Evolutionary conservation across 2,888 invertebrate species (phyloP), one percentile per base, ranked within the genome.

Genomic region (Pemphredon lugubris): DNA sequence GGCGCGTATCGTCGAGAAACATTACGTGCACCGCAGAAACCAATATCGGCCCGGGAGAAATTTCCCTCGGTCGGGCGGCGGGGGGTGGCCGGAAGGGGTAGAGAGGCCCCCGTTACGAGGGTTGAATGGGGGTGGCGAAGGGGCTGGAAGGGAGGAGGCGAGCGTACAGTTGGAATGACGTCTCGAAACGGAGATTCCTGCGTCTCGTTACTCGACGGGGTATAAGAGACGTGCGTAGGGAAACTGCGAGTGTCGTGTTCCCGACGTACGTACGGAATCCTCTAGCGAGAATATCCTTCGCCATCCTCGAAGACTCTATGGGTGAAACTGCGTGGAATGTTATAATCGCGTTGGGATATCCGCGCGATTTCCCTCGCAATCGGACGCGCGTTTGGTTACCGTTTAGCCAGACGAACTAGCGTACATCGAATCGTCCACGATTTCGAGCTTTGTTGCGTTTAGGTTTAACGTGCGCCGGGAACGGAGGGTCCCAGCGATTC

Each of bases 1-100:
- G 42, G 59, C 18, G 26, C 58, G 65, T 61, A 75, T 77, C 75
- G 81, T 66, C 75, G 76, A 45, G 67, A 72, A 74, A 72, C 70
- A 79, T 76, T 79, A 75, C 77, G 68, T 65, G 69, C 61, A 59
- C 70, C 76, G 44, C 70, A 71, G 68, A 82, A 81, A 81, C 82
- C 79, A 82, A 81, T 81, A 82, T 81, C 81, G 79, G 66, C 58
- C 57, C 65, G 39, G 50, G 69, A 69, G 79, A 79, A 72, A 79
- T 82, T 73, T 77, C 70, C 45, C 64, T 55, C 39, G 45, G 30
- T 70, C 55, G 39, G n/a, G 23, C 0, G 53, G 16, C 16, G 37
- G 18, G 45, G 23, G 3, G 50, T 26, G 6, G 23, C 20, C 4
- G 20, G 9, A 26, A 47, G 30, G 45, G 3, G 37, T 21, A 44